Conservation (phyloP, 2,888 invertebrate species). For the Pyrochroa serraticornis region DNA sequence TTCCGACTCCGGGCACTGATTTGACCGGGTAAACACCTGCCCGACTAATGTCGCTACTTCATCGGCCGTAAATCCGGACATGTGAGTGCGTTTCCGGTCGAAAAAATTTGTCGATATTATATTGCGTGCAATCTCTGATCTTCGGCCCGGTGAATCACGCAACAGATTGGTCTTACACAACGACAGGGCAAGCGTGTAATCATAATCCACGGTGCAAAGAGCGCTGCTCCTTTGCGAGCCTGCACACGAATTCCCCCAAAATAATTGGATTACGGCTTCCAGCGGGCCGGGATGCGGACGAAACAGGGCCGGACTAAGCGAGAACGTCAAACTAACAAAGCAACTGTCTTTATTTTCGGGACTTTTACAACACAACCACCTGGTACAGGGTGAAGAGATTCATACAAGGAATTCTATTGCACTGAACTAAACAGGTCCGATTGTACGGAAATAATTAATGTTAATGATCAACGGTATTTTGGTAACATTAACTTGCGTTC, state of each 20-base stretch:
- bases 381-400: no score
- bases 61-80: conserved; percentile 38
- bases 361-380: no score
- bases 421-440: no score
- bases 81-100: conserved; percentile 18
- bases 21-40: conserved; percentile 52
- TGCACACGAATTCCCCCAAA: conserved; percentile 11
- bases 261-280: conserved; percentile 18
- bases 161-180: conserved; percentile 48
- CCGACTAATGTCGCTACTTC: conserved; percentile 45
- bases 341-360: no score
- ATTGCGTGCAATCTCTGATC: conserved; percentile 21
- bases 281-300: not conserved
- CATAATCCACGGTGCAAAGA: conserved; percentile 41
- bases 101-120: conserved; percentile 25
- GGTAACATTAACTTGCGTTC: no score
- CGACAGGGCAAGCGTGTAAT: conserved; percentile 45
- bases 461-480: no score
- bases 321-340: not conserved
- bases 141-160: conserved; percentile 45
- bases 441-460: no score
- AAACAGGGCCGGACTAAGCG: not conserved
- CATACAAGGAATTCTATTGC: no score
- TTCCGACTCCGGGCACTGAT: conserved; percentile 53
- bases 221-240: conserved; percentile 26